Evolutionary conservation across 2,888 invertebrate genomes (phyloP).

Genomic region (Ichneumoninae sp.): DNA sequence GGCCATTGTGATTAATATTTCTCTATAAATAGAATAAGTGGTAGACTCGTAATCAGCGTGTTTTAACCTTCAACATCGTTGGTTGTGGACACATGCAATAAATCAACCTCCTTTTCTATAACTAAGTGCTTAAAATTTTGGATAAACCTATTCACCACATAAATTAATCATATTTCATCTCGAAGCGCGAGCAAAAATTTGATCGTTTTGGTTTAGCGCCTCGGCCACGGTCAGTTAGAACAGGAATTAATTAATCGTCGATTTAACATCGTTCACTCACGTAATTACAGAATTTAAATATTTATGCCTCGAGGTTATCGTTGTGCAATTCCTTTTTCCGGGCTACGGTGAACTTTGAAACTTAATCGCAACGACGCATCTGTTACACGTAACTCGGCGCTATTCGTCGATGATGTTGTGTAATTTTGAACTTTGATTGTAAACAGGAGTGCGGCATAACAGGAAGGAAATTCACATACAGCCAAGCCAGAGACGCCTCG

Average conservation of each 20-base stretch:
- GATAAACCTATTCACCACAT: background rate
- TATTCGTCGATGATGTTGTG: background rate
- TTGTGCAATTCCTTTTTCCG: background rate
- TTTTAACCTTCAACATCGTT: no score
- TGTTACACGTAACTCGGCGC: background rate
- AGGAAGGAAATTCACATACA: conserved; percentile 90
- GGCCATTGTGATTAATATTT: no score
- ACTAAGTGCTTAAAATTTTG: no score
- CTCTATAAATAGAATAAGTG: no score
- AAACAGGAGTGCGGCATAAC: conserved; percentile 90
- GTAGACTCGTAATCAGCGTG: no score
- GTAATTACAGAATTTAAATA: conserved; percentile 13
- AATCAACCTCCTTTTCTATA: no score
- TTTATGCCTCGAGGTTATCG: conserved; percentile 36
- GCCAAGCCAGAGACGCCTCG: conserved; percentile 88
- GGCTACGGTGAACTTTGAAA: conserved; percentile 15
- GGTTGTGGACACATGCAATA: no score
- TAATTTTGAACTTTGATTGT: conserved; percentile 1
- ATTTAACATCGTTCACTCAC: conserved; percentile 23
- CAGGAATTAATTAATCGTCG: conserved; percentile 6
- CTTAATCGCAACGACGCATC: background rate
- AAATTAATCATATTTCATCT: background rate
- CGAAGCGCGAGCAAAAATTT: conserved; percentile 4
- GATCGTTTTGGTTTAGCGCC: background rate
- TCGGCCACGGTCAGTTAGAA: background rate